Percentiles rank a stretch among this genome's conserved stretches.
These are phyloP conservation scores for Gnathonemus longibarbis DNA, from an alignment of 2,113 vertebrate species.

Conservation along the genomic window DNA sequence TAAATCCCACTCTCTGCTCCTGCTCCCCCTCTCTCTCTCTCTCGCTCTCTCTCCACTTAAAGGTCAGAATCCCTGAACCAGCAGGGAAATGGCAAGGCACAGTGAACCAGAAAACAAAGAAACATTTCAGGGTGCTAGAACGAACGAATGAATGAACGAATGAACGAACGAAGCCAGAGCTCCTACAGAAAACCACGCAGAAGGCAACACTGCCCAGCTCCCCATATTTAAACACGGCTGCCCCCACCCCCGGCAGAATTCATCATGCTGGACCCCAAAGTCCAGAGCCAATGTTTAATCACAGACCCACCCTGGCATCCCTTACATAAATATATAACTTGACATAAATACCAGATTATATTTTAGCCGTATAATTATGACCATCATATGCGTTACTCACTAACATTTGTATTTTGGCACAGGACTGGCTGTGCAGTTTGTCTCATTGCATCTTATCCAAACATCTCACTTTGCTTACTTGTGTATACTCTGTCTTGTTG, in stretches of 20 bases:
- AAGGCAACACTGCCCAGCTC: neutral
- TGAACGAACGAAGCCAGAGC: neutral
- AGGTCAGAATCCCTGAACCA: neutral
- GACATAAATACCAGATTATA: neutral
- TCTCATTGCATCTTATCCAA: neutral
- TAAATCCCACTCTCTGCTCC: neutral
- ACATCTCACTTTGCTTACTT: neutral
- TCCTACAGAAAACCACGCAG: neutral
- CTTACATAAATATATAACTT: neutral
- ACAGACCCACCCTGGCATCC: neutral
- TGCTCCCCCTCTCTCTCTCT: neutral
- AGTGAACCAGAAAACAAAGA: neutral
- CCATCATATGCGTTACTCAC: neutral
- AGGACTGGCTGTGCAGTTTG: neutral
- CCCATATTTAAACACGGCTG: neutral
- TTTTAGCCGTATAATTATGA: neutral
- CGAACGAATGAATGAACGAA: neutral
- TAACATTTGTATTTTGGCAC: neutral
- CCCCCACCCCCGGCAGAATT: neutral
- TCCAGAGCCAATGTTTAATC: neutral
- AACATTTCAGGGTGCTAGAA: neutral
- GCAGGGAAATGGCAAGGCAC: neutral
- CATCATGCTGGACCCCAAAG: neutral
- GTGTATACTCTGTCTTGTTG: neutral
- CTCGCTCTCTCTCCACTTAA: neutral